Base-by-base conservation (phyloP, 2,113 vertebrate species). In the Mystacornis crossleyi region DNA sequence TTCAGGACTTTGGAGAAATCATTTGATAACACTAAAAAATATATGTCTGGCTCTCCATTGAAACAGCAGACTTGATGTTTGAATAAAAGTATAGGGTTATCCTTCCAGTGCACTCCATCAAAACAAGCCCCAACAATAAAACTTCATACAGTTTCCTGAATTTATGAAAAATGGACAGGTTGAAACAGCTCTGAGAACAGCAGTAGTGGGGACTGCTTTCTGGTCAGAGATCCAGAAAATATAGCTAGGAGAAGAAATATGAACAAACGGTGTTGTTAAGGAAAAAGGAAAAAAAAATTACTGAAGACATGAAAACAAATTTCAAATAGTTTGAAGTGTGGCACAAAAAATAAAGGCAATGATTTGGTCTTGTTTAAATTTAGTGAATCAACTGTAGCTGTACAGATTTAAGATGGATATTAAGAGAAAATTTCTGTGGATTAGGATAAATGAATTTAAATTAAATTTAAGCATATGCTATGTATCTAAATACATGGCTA, bases 1-100 rank as follows among this genome's bases (percentile, higher is more conserved):
- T 94, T 86, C 75, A 92, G 73, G 84, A 92, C 71, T 86, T 84
- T 71, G 93, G 60, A 95, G 36, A 89, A 96, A 95, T 92, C 55
- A 71, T 64, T 83, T 58, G 85, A 84, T 95, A 92, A 55, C 43
- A 67, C 50, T 50, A 81, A 93, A 92, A 94, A 92, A 8, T 64
- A 38, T 80, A 88, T 51, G 67, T 86, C 86, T 93, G 92, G 40
- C 40, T 86, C 64, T 90, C 43, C 65, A 57, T 2, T 93, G 72
- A 96, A 90, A 82, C 40, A 80, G 48, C 24, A 96, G 54, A 90
- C 20, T 83, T 65, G 71, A 88, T 50, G 61, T 86, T 83, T 95
- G 75, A 90, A 86, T 80, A 50, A 42, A 94, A 86, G 55, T 66
- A 66, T 19, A 70, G 24, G 23, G 38, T 70, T 69, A 82, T 80